phyloP scores from a whole-genome alignment of 2,888 invertebrate genomes.

The Mesorhabditis belari region DNA sequence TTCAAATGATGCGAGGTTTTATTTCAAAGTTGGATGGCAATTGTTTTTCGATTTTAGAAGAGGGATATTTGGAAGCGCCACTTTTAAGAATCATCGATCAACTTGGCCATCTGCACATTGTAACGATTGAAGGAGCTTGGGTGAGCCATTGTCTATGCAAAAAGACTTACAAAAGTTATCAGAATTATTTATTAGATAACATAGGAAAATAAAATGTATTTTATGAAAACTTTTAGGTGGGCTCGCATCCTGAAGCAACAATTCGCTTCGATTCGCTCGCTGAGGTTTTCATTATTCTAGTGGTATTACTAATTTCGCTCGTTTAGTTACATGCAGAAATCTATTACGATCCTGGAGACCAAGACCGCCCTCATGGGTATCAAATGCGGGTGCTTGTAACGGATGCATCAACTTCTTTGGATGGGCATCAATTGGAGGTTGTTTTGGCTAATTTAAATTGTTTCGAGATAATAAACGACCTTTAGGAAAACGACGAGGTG shows the following conservation, averaged over 20 bases:
- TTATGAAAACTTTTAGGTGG: no score
- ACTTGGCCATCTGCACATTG: slow-evolving; percentile 23
- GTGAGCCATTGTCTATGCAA: no score
- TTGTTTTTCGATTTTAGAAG: slow-evolving; percentile 16
- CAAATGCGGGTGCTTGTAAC: neutral
- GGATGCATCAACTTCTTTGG: neutral
- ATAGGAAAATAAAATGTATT: no score
- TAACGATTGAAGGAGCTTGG: slow-evolving; percentile 44
- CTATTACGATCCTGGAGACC: neutral
- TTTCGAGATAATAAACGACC: no score
- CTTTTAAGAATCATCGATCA: slow-evolving; percentile 40
- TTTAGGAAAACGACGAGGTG: slow-evolving; percentile 4
- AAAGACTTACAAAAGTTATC: no score
- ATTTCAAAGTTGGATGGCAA: neutral
- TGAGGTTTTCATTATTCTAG: neutral
- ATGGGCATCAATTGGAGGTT: neutral
- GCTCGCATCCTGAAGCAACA: neutral
- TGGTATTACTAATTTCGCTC: neutral
- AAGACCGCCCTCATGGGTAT: neutral
- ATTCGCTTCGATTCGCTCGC: neutral
- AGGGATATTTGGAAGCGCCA: slow-evolving; percentile 37
- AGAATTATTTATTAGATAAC: no score
- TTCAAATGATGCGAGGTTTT: no score
- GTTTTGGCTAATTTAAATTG: no score
- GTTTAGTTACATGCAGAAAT: neutral